Evolutionary conservation across 1,140 invertebrate species (phyloP).

Genomic region (Bathynomus jamesi): DNA sequence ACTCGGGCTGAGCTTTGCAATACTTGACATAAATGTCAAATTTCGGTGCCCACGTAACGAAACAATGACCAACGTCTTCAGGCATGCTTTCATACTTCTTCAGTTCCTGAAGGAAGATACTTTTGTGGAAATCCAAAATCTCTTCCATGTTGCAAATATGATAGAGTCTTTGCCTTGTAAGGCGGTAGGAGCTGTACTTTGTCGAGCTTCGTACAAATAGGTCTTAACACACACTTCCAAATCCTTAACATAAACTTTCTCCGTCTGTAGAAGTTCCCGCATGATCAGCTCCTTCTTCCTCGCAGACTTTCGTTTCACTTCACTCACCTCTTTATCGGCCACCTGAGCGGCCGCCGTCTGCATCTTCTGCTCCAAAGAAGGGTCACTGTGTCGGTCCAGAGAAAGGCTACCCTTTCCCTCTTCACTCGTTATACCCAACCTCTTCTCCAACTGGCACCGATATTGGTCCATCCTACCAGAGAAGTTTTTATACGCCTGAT

Average conservation of each 20-base stretch:
- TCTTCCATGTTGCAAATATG: conserved; percentile 98
- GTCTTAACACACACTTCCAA: conserved; percentile 87
- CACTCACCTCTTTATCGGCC: conserved; percentile 70
- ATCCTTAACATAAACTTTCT: conserved; percentile 96
- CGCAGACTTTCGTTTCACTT: conserved; percentile 87
- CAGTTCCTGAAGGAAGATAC: conserved; percentile 89
- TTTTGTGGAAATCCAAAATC: conserved; percentile 93
- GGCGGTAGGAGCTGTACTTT: conserved; percentile 53
- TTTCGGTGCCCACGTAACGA: conserved; percentile 94
- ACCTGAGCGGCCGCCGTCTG: conserved; percentile 42
- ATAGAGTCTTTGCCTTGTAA: conserved; percentile 77
- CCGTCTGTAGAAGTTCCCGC: conserved; percentile 94
- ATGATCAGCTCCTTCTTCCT: conserved; percentile 95
- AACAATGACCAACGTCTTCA: conserved; percentile 99
- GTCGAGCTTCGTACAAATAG: conserved; percentile 74
- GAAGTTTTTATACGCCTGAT: conserved; percentile 92
- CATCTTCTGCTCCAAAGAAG: conserved; percentile 67
- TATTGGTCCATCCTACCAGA: conserved; percentile 88
- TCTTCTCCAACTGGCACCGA: conserved; percentile 44
- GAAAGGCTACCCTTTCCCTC: conserved; percentile 48
- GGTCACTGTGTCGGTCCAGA: conserved; percentile 62
- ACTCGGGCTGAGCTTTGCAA: conserved; percentile 97
- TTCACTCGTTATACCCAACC: conserved; percentile 41
- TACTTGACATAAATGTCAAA: conserved; percentile 99
- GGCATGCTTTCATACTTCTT: conserved; percentile 99